Evolutionary conservation across 35 echinoderm and acorn worm genomes (phyloP).

Genomic region (Acanthaster planci): DNA sequence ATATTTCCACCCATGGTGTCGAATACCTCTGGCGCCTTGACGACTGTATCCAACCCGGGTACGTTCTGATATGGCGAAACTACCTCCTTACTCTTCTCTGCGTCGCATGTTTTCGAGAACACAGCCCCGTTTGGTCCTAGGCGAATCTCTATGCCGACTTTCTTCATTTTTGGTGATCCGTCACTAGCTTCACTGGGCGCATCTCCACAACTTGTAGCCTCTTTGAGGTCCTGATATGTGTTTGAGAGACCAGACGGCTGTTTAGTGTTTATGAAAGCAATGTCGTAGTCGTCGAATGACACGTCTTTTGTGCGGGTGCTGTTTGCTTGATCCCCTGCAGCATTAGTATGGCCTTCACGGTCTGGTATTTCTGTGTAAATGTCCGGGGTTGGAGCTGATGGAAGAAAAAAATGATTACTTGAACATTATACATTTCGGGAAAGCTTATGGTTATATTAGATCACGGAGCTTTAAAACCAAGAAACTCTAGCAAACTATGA

Average conservation of each 20-base stretch:
- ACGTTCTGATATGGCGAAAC: not conserved
- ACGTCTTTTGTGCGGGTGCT: too few species aligned
- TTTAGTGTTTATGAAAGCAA: not conserved
- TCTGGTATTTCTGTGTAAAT: slow-evolving; percentile 4
- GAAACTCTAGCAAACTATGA: too few species aligned
- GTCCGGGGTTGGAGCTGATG: not conserved
- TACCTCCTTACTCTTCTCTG: not conserved
- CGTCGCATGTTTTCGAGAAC: not conserved
- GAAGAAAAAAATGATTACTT: not conserved
- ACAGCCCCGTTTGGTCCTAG: not conserved
- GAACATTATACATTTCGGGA: too few species aligned
- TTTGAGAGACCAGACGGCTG: not conserved
- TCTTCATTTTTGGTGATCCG: not conserved
- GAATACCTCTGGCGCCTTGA: not conserved
- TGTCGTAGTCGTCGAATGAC: not conserved
- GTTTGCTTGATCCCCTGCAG: not conserved
- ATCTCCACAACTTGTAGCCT: not conserved
- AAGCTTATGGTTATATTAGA: too few species aligned
- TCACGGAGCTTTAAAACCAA: too few species aligned
- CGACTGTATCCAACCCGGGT: not conserved
- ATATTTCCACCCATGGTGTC: not conserved
- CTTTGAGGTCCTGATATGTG: slow-evolving; percentile 1
- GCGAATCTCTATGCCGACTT: not conserved
- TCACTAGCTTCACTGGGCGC: not conserved
- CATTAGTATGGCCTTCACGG: not conserved